Evolutionary conservation across 2,113 vertebrate species (phyloP), one percentile per base, ranked within the genome.

Genomic region (Ciconia boyciana): DNA sequence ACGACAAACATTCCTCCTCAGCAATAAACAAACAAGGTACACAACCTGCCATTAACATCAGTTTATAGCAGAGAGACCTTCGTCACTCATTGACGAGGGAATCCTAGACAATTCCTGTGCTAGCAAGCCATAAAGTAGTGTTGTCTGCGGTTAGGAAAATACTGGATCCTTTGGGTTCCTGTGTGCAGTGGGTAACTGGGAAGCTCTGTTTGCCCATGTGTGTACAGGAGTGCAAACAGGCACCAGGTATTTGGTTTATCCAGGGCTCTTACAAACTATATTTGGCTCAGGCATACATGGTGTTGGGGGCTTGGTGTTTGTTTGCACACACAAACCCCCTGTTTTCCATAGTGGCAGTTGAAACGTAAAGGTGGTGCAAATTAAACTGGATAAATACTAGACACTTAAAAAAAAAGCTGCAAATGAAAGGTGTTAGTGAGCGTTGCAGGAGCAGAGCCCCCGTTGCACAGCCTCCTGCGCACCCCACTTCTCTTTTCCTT

Each of bases 11-110:
- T 97, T 97, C 97, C 83, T 96, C 80, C 96, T 96, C 25, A 55
- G 96, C 94, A 96, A 87, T 97, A 95, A 97, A 97, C 85, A 90
- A 95, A 93, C 94, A 97, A 93, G 87, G 75, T 96, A 74, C 90
- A 83, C 94, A 96, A 96, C 94, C 92, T 95, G 87, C 94, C 91
- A 91, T 85, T 96, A 91, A 64, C 76, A 94, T 85, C 80, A 78
- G 83, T 82, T 97, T 93, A 95, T 95, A 94, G 89, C 94, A 94
- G 81, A 49, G 71, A 91, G 83, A 77, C 92, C 90, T 97, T 95
- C 16, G 26, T 96, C 88, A 68, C 71, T 95, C 83, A 76, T 70
- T 91, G 81, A 49, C 21, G 54, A 94, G 92, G 84, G 87, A 96
- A 84, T 95, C 54, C 88, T 80, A 81, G 83, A 90, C 75, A 87